Evolutionary conservation across 2,797 vertebrate genomes (phyloP), one percentile per base, ranked within the genome.

Genomic region (Harpagifer antarcticus): DNA sequence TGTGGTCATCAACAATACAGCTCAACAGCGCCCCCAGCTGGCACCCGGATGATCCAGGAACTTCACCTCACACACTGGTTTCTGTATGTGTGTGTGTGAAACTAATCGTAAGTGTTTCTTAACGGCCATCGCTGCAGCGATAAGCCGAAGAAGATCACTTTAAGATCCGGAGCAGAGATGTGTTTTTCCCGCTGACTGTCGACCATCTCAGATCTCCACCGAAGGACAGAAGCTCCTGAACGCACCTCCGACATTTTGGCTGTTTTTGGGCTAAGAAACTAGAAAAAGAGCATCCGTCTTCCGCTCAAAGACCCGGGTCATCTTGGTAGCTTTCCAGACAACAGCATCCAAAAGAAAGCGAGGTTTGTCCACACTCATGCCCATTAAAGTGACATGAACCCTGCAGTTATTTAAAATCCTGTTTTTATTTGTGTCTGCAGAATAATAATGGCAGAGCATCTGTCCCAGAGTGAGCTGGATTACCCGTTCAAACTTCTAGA

Each of bases 401-500:
- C 62, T 64, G 1, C 14, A 16, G 43, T 11, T 4, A 3, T n/a
- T 13, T 1, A 9, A 9, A 7, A 37, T 37, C 33, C 33, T 27
- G 56, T 27, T 37, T 2, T 20, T 49, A 2, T 56, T 2, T 11
- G n/a, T 49, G 47, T 67, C 3, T 54, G 16, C 79, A 53, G 68
- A 0, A 12, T 3, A 0, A 95, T 95, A 0, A 95, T 95, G 94
- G 93, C 94, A 16, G 93, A 94, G 47, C 91, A 92, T 70, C 81
- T 95, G 15, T 95, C 94, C 60, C 94, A 93, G 81, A 94, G 93
- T 60, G 95, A 95, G 81, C 92, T 95, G 80, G 93, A 94, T 71
- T 95, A 95, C 11, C 94, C 94, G 0, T 94, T 94, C 67, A 95
- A 92, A 90, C 93, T 95, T 33, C 86, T 95, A 80, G 93, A 95